Base-by-base conservation (phyloP, 2,113 vertebrate genomes). In the Nicator chloris region DNA sequence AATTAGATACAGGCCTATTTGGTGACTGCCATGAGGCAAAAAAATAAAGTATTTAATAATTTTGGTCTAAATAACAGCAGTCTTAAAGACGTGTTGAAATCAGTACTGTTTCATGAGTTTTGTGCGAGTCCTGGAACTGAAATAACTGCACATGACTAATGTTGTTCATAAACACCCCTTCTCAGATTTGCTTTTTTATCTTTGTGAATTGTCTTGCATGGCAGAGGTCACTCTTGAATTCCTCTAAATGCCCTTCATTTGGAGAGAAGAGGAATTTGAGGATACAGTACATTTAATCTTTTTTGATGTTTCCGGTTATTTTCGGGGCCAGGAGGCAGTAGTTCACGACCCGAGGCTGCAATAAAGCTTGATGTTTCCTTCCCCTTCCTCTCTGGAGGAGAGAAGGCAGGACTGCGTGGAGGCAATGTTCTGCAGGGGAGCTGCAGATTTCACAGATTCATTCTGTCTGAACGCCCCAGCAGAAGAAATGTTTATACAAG, bases 401-500 rank as follows among this genome's bases (percentile, higher is more conserved):
- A 86, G 64, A 65, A 76, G 40, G 37, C 53, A 61, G 50, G 66
- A 66, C 24, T 90, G 84, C 1, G 13, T 76, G 82, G 54, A 82
- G 70, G 57, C 50, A 45, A 42, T 24, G 42, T 90, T 95, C 85
- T 88, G 45, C n/a, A 77, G 59, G 54, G 56, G 57, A 85, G 39
- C 64, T 57, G 7, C 53, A 71, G 76, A 71, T 71, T 83, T 87
- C 68, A 82, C 54, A 91, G 72, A 93, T 93, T 68, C 60, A 28
- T 86, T 82, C 82, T 71, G 50, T 40, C 63, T 96, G 51, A 80
- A 73, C 12, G 39, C 59, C 60, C n/a, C 82, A 95, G 75, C 56
- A 90, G 84, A 64, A 92, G 53, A 85, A 96, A 82, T 91, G 70
- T 83, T 95, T 96, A 56, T 92, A 87, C 39, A 84, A 82, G 89